These are phyloP conservation scores for Columba guinea DNA, from an alignment of 2,797 vertebrate genomes.

Conservation along the genomic window DNA sequence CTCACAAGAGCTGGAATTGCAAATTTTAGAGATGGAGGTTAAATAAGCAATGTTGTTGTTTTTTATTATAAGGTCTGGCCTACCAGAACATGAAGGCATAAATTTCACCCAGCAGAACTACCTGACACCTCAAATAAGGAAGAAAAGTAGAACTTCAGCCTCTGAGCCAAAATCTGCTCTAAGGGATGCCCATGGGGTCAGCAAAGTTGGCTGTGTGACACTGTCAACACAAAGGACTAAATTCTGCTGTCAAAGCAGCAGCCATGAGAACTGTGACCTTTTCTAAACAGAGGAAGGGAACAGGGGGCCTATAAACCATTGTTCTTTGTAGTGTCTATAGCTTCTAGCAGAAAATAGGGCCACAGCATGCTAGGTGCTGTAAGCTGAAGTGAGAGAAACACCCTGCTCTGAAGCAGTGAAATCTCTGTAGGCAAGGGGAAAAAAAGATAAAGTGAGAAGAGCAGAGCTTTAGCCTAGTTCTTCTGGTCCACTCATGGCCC, in stretches of 20 bases:
- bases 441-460: not conserved
- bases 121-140: conserved; percentile 8
- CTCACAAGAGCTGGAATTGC: not conserved
- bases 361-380: not conserved
- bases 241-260: conserved; percentile 43
- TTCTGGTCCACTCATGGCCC: not conserved
- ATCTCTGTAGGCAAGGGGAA: not conserved
- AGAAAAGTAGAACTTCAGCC: conserved; percentile 19
- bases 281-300: not conserved
- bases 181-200: not conserved
- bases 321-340: not conserved
- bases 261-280: not conserved
- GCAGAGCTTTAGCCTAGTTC: not conserved
- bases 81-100: conserved; percentile 9
- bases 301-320: not conserved
- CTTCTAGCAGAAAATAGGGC: not conserved
- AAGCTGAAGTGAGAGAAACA: not conserved
- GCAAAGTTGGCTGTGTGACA: not conserved
- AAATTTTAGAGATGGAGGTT: conserved; percentile 31
- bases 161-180: conserved; percentile 16
- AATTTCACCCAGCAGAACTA: conserved; percentile 8
- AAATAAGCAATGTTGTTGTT: conserved; percentile 13
- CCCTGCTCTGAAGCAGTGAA: not conserved
- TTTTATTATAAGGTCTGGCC: conserved; percentile 4
- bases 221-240: conserved; percentile 30